Conservation (phyloP, 2,888 invertebrate species). For the Nomada goodeniana region DNA sequence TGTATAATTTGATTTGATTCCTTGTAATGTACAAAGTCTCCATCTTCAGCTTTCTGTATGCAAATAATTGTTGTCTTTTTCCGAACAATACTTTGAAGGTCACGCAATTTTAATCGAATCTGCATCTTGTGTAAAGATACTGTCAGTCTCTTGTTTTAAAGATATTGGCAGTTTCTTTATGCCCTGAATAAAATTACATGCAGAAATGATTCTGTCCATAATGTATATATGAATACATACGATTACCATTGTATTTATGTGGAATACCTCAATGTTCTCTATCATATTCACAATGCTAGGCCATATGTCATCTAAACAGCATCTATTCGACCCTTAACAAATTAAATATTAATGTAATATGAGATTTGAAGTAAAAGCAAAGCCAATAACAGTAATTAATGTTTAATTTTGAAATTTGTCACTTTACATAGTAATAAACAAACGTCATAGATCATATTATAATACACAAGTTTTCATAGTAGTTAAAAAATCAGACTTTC, state of each 20-base stretch:
- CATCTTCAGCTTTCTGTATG: conserved; percentile 13
- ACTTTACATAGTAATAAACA: conserved; percentile 83
- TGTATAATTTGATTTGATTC: conserved; percentile 42
- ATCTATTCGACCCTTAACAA: conserved; percentile 35
- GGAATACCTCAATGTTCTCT: conserved; percentile 38
- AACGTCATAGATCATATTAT: conserved; percentile 82
- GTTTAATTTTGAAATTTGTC: conserved; percentile 83
- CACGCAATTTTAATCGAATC: conserved; percentile 58
- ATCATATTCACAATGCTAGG: conserved; percentile 52
- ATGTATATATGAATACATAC: conserved; percentile 26
- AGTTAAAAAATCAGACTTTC: conserved; percentile 84
- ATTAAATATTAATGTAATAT: conserved; percentile 47
- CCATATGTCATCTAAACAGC: conserved; percentile 50
- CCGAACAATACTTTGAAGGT: conserved; percentile 30
- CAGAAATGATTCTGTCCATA: conserved; percentile 46
- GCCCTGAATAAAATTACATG: conserved; percentile 73
- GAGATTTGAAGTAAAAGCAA: conserved; percentile 63
- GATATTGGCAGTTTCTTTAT: conserved; percentile 79
- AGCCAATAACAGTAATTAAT: conserved; percentile 75
- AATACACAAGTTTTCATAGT: conserved; percentile 80
- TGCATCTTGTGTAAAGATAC: conserved; percentile 73
- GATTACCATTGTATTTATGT: conserved; percentile 37
- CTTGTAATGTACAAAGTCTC: conserved; percentile 28
- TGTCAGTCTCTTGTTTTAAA: conserved; percentile 80
- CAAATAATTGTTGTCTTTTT: conserved; percentile 39